Evolutionary conservation across 2,797 vertebrate genomes (phyloP).

Genomic region (Anabacerthia variegaticeps): DNA sequence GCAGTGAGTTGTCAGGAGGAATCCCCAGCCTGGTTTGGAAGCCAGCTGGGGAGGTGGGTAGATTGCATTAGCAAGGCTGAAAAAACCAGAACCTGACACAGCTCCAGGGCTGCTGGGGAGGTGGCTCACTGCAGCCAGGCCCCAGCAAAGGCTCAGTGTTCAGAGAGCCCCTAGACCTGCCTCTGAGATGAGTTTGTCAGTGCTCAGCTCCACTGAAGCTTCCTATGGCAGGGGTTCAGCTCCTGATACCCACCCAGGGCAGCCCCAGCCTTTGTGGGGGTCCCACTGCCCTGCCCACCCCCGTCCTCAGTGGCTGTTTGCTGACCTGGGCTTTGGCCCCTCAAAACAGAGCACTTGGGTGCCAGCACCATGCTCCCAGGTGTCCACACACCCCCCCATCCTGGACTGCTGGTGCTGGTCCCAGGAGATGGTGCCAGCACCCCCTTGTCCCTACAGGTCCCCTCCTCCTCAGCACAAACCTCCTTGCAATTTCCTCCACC

Average conservation of each 20-base stretch:
- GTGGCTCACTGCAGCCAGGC: background rate
- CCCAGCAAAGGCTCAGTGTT: background rate
- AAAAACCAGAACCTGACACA: background rate
- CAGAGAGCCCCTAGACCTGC: background rate
- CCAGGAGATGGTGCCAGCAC: background rate
- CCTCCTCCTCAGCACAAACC: background rate
- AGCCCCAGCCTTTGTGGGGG: background rate
- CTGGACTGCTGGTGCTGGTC: background rate
- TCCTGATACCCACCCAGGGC: fast-evolving
- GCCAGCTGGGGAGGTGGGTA: background rate
- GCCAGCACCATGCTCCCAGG: fast-evolving
- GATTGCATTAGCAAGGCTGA: background rate
- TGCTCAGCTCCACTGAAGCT: background rate
- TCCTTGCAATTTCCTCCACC: background rate
- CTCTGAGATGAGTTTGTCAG: background rate
- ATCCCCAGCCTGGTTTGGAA: background rate
- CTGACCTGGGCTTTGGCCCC: background rate
- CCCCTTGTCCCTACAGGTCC: background rate
- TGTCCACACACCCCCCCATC: background rate
- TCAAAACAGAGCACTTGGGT: fast-evolving
- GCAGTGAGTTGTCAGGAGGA: background rate
- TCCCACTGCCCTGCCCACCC: background rate
- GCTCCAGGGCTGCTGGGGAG: background rate
- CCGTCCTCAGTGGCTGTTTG: background rate
- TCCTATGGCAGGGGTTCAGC: background rate